Conservation (phyloP, 2,888 invertebrate species). For the Molanna angustata region DNA sequence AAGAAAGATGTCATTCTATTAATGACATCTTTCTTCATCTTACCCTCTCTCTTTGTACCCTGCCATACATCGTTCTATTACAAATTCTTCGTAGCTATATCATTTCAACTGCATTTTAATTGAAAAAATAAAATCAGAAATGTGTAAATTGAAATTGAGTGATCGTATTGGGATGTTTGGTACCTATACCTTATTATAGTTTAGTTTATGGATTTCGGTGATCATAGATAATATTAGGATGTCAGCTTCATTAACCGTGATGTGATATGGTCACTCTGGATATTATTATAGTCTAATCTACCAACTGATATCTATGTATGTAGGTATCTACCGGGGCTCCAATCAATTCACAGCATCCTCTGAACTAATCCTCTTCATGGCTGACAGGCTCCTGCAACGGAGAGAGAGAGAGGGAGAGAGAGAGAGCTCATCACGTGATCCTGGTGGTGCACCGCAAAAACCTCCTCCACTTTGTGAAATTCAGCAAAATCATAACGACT, state of each 20-base stretch:
- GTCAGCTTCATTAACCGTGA: neutral
- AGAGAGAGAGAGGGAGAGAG: neutral
- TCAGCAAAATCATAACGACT: constrained; percentile 12
- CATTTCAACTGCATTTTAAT: no score
- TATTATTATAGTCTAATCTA: no score
- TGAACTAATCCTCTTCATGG: neutral
- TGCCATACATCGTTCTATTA: no score
- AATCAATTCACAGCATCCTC: neutral
- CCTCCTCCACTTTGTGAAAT: constrained; percentile 4
- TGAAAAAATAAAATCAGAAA: no score
- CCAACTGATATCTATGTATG: no score
- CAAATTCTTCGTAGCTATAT: no score
- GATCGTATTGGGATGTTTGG: no score
- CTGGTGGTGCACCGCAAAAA: constrained; percentile 4
- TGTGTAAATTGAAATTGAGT: no score
- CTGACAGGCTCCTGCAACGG: neutral
- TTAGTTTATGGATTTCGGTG: neutral
- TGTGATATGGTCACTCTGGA: neutral
- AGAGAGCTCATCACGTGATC: neutral
- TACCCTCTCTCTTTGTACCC: no score
- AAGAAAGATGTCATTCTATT: no score
- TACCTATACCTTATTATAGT: no score
- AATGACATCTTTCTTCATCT: no score
- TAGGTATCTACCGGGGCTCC: neutral
- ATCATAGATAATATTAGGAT: neutral